Evolutionary conservation across 1,140 invertebrate genomes (phyloP), one percentile per base, ranked within the genome.

Genomic region (Monochamus saltuarius): DNA sequence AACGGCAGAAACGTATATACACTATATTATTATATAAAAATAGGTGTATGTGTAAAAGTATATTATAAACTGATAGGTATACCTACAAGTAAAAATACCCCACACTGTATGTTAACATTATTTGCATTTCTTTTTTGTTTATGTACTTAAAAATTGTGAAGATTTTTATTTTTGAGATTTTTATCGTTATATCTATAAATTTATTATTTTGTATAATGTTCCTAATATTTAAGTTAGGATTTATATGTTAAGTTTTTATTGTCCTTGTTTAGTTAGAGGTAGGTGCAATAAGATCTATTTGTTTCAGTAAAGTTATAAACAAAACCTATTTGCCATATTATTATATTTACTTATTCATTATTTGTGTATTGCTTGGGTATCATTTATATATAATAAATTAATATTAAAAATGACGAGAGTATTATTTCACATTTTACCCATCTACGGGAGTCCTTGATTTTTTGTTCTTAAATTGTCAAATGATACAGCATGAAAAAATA

Each of bases 241-340:
- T 59, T 67, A 43, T 66, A 63, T 70, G 45, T 67, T 70, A 67
- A 65, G 66, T 70, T 71, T 65, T 66, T 62, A 65, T 63, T 66
- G 53, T 65, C 56, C 45, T 72, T 72, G 61, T 65, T 70, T 69
- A 59, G 60, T 70, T 75, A 75, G 72, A 71, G 70, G 72, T 75
- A 75, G 74, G 74, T 75, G 74, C 74, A 75, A 75, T 75, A 75
- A 72, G 65, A 29, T 29, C 50, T 37, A 65, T 62, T 67, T 59
- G 38, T 62, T 56, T 39, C 16, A 71, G 64, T 66, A 70, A 56
- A 69, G 65, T 65, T 68, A 62, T 71, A 67, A 64, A 64, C 68
- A 67, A 73, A 70, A 66, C 66, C 71, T 69, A 67, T 73, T 75
- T 75, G 73, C 73, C 73, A 75, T 74, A 74, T 73, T 73, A 73